phyloP scores from a whole-genome alignment of 2,113 vertebrate genomes.

The Trochalopteron elliotii region DNA sequence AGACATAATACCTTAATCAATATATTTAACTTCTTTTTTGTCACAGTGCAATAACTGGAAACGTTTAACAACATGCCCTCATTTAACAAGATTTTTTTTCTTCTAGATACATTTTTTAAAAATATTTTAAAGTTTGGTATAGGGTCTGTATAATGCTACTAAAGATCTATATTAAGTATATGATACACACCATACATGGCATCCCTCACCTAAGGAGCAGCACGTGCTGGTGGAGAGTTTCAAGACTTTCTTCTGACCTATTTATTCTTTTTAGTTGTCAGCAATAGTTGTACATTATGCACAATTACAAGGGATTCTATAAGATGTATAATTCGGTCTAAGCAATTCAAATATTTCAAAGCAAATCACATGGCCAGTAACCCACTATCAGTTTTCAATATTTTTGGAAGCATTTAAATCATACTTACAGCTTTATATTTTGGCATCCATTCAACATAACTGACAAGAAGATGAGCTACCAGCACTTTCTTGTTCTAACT shows the following conservation, averaged over 20 bases:
- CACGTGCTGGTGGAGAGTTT: not conserved
- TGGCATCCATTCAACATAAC: not conserved
- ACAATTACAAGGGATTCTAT: not conserved
- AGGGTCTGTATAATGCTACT: not conserved
- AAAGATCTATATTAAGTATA: not conserved
- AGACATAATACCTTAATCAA: not conserved
- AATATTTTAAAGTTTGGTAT: not conserved
- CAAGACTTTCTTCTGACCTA: fast-evolving
- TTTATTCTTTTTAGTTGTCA: not conserved
- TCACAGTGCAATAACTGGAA: not conserved
- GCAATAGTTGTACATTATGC: not conserved
- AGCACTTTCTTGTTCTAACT: not conserved
- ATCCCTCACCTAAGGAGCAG: not conserved
- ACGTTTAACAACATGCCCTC: not conserved
- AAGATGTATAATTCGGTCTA: not conserved
- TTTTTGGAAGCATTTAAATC: not conserved
- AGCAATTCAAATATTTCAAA: not conserved
- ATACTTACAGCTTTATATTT: not conserved
- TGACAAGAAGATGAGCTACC: not conserved
- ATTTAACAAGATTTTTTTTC: not conserved
- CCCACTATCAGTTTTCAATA: not conserved
- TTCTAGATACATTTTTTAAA: not conserved
- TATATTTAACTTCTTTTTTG: not conserved
- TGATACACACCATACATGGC: not conserved
- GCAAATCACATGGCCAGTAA: not conserved